Conservation (phyloP, 2,797 vertebrate species). For the Melanotaenia pygmaea region DNA sequence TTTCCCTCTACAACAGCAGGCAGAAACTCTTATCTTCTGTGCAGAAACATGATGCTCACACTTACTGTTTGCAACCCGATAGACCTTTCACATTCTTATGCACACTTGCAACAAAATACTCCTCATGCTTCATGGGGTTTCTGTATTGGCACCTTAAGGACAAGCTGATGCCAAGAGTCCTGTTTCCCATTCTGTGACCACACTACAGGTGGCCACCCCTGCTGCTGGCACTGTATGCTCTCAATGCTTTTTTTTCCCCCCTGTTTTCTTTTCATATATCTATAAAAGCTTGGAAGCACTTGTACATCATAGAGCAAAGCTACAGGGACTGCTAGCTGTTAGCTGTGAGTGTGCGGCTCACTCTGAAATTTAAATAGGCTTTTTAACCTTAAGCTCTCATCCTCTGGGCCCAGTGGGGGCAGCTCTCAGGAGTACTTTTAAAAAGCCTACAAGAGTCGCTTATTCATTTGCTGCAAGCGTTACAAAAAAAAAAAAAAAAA, state of each 20-base stretch:
- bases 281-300: slow-evolving; percentile 72
- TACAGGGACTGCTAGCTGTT: slow-evolving; percentile 73
- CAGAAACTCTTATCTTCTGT: slow-evolving; percentile 57
- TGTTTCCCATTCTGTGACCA: slow-evolving; percentile 50
- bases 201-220: slow-evolving; percentile 52
- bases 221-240: slow-evolving; percentile 44
- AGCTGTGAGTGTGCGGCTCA: slow-evolving; percentile 70
- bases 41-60: slow-evolving; percentile 61
- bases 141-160: slow-evolving; percentile 59
- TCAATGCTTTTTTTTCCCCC: slow-evolving; percentile 11
- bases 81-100: slow-evolving; percentile 48
- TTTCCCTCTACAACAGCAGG: slow-evolving; percentile 62
- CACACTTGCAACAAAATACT: slow-evolving; percentile 48
- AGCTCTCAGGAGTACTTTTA: slow-evolving; percentile 81
- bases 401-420: slow-evolving; percentile 76
- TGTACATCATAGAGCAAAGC: slow-evolving; percentile 73
- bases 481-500: slow-evolving; percentile 61
- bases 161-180: slow-evolving; percentile 45
- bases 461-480: slow-evolving; percentile 79
- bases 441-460: slow-evolving; percentile 80
- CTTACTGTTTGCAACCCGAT: slow-evolving; percentile 53
- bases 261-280: slow-evolving; percentile 7
- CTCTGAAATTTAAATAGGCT: slow-evolving; percentile 85
- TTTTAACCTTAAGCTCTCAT: slow-evolving; percentile 84
- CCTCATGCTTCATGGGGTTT: slow-evolving; percentile 21